Evolutionary conservation across 1,140 invertebrate genomes (phyloP), one percentile per base, ranked within the genome.

Genomic region (Ptiloglossa arizonensis): DNA sequence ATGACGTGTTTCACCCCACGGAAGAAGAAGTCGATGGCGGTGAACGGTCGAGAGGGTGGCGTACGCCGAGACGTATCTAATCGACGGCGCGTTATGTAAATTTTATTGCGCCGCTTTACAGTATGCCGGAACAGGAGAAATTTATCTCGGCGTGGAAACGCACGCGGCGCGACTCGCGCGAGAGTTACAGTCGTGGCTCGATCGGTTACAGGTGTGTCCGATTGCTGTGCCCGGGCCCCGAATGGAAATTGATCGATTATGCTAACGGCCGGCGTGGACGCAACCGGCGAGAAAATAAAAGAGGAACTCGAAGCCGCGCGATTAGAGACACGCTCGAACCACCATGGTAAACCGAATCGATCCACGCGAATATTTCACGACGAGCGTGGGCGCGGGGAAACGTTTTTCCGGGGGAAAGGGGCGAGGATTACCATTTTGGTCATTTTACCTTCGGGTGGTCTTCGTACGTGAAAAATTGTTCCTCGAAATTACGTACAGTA

Each of bases 161-260:
- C 56, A 46, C 19, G 35, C 38, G 24, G 41, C 29, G 22, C 57
- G 70, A 63, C 44, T 32, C 67, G 32, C 46, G 60, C 29, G 70
- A 79, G 72, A 85, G 80, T 77, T 72, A 73, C 57, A 74, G 29
- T 48, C 77, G 62, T 80, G 64, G 71, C 50, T 38, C 60, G 57
- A 80, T 48, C 70, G 56, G 44, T 52, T 82, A 86, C 82, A 86
- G 84, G 84, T 86, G 84, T 78, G 84, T 57, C 69, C 68, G 63
- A 80, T 64, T 52, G 75, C 64, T 27, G 54, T 78, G 73, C 54
- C 48, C 66, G 35, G 50, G 41, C 73, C 29, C 54, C 73, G 82
- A 86, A 86, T 87, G 78, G 85, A 75, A 85, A 87, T 83, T 77
- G 80, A 87, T 85, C 81, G 81, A 80, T 86, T 86, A 86, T 86